Conservation (phyloP, 2,797 vertebrate genomes). For the Acanthiza pusilla region DNA sequence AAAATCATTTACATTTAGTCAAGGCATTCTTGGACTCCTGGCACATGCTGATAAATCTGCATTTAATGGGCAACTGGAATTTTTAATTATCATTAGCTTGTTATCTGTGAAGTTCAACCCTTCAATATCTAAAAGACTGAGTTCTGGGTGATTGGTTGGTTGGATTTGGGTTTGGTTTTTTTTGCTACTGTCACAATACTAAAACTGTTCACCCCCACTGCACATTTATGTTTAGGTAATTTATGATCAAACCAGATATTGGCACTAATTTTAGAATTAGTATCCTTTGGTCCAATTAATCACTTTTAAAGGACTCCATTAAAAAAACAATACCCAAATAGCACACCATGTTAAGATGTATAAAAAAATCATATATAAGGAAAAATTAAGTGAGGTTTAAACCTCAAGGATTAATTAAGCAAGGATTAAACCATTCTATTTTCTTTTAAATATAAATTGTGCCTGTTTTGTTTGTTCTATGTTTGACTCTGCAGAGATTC, state of each 20-base stretch:
- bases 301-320: not conserved
- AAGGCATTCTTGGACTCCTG: not conserved
- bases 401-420: not conserved
- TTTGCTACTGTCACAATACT: not conserved
- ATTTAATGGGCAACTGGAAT: not conserved
- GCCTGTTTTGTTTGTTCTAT: not conserved
- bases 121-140: not conserved
- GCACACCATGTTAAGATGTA: not conserved
- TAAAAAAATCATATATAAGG: not conserved
- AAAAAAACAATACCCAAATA: not conserved
- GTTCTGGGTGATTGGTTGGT: not conserved
- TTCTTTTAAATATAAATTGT: not conserved
- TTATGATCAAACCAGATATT: not conserved
- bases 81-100: not conserved
- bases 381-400: not conserved
- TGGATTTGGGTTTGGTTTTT: fast-evolving
- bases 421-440: not conserved
- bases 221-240: not conserved
- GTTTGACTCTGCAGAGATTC: not conserved
- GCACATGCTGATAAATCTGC: not conserved
- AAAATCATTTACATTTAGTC: not conserved
- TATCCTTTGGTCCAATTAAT: not conserved
- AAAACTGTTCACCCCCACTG: not conserved
- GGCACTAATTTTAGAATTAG: not conserved
- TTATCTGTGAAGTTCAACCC: not conserved